Base-by-base conservation (phyloP, 2,888 invertebrate species). In the Polydrusus cervinus region DNA sequence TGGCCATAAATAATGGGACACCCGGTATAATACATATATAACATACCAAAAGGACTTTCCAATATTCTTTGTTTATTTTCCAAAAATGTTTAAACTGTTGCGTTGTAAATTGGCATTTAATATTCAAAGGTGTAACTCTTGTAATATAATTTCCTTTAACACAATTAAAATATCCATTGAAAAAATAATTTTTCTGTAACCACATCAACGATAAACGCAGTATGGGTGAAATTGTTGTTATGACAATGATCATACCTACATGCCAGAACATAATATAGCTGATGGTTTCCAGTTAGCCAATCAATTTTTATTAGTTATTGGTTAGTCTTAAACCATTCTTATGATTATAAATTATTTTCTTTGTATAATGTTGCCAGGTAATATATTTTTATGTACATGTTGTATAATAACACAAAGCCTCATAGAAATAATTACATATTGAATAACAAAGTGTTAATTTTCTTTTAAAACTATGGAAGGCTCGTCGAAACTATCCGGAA, bases 161-260 rank as follows among this genome's bases (percentile, higher is more conserved):
- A 34, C 34, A 34, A 34, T 7, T 34, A 34, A n/a, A 30, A 34
- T 34, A 7, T 34, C 9, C 10, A 34, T 1, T 10, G 34, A 10
- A 43, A n/a, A 43, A 43, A 43, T 13, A 0, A 3, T 43, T 43
- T 43, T 43, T 1, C 6, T 3, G 13, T 43, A 43, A 34, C 7
- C 7, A 34, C 34, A 34, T 6, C 34, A 34, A 5, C 25, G 1
- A 25, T 25, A 25, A 5, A 3, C 40, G 40, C 40, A 1, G 2
- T 40, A 43, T 13, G 43, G 43, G n/a, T 43, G n/a, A 43, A 43
- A 43, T 43, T 43, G 43, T 43, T 43, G 43, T 43, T 43, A 43
- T 43, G 43, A n/a, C n/a, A 43, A 43, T 43, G 43, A 43, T 9
- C 43, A 43, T 43, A n/a, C 43, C 7, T 9, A 3, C 40, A 5